Conservation (phyloP, 2,113 vertebrate species). For the Eptesicus fuscus region DNA sequence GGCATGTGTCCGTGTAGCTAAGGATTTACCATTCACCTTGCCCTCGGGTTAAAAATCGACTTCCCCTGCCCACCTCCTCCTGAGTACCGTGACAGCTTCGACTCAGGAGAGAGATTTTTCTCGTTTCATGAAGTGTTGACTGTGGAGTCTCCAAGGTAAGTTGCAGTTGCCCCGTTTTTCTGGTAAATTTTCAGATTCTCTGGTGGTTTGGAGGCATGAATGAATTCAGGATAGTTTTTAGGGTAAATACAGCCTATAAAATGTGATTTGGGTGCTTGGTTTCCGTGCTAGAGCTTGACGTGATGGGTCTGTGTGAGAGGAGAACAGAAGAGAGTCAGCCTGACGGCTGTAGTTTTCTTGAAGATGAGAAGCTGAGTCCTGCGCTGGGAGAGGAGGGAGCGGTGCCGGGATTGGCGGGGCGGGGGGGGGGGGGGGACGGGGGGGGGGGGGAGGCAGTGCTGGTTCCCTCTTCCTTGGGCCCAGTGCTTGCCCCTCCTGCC, state of each 20-base stretch:
- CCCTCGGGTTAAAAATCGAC: not conserved
- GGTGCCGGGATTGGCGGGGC: fast-evolving
- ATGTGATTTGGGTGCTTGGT: not conserved
- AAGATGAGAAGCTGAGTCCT: not conserved
- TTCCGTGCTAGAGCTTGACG: not conserved
- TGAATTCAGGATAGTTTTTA: not conserved
- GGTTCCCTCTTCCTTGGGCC: not conserved
- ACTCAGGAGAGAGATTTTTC: not conserved
- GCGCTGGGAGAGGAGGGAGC: not conserved
- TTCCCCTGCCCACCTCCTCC: not conserved
- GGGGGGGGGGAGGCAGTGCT: too few species aligned
- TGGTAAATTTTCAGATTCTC: slow-evolving; percentile 12
- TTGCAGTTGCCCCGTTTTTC: slow-evolving; percentile 9
- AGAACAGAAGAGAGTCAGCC: not conserved
- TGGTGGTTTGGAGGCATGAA: not conserved
- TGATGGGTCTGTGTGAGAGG: not conserved
- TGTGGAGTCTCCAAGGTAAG: not conserved
- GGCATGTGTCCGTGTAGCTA: not conserved
- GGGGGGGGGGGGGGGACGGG: fast-evolving
- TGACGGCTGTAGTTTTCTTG: not conserved
- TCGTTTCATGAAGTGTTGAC: not conserved
- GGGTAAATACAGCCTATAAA: not conserved
- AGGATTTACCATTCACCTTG: not conserved
- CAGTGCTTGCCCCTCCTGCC: not conserved
- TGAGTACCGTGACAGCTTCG: not conserved